Conservation (phyloP, 1,140 invertebrate species). For the Aphelinus atriplicis region DNA sequence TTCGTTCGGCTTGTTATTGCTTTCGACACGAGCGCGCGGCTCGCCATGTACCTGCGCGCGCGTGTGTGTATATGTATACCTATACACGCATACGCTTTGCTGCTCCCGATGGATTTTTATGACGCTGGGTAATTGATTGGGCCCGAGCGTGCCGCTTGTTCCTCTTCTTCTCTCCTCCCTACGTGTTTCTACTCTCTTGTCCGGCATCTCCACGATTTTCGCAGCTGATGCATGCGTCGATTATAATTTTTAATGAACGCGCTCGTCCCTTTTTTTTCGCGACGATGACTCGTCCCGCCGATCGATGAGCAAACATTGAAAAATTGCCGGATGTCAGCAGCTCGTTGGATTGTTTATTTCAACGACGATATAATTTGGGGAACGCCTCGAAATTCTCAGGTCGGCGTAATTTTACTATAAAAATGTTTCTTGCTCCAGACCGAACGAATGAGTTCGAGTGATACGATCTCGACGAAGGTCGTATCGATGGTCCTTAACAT, state of each 20-base stretch:
- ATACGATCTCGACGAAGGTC: too few relatives aligned
- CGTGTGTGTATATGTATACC: neutral
- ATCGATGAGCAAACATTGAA: too few relatives aligned
- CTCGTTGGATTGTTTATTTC: too few relatives aligned
- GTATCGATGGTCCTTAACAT: too few relatives aligned
- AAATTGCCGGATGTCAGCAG: too few relatives aligned
- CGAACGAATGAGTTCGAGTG: too few relatives aligned
- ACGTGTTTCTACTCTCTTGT: neutral
- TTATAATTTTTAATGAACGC: conserved; percentile 17
- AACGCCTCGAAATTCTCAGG: too few relatives aligned
- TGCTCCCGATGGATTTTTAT: conserved; percentile 35
- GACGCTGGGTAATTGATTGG: conserved; percentile 37
- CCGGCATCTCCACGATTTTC: conserved; percentile 13
- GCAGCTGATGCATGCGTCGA: conserved; percentile 2
- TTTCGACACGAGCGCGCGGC: conserved; percentile 34
- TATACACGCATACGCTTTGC: neutral
- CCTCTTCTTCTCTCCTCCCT: conserved; percentile 4
- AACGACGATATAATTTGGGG: too few relatives aligned
- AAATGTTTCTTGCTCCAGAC: too few relatives aligned
- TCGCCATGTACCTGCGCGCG: too few relatives aligned
- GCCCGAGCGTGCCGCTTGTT: neutral
- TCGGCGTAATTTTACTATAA: too few relatives aligned
- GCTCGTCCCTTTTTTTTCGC: neutral
- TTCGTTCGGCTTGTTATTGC: conserved; percentile 35
- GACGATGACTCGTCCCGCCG: too few relatives aligned